Conservation (phyloP, 1,140 invertebrate genomes). For the Papilio aristodemus region DNA sequence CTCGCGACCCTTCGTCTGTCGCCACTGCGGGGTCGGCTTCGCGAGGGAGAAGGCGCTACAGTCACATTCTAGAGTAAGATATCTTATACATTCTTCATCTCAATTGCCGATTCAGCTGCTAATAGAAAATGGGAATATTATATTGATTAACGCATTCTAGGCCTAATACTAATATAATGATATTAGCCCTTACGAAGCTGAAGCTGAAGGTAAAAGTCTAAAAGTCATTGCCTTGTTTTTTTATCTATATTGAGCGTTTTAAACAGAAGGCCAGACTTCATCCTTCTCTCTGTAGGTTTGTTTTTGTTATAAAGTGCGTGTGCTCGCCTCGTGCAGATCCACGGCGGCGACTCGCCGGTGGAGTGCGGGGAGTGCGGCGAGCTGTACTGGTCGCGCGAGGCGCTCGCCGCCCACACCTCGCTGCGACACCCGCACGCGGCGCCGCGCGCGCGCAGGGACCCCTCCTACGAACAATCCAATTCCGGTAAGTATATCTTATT, state of each 20-base stretch:
- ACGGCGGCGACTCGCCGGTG: conserved; percentile 87
- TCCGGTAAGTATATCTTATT: conserved; percentile 73
- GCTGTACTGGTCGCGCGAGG: conserved; percentile 87
- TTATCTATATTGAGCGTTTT: too few species aligned
- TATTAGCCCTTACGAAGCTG: too few species aligned
- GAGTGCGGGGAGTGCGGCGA: conserved; percentile 89
- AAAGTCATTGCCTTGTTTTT: too few species aligned
- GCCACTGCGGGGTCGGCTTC: conserved; percentile 89
- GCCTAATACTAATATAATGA: too few species aligned
- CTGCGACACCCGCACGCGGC: conserved; percentile 74
- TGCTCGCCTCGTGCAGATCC: conserved; percentile 74
- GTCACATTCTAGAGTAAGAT: conserved; percentile 83
- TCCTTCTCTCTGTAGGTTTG: too few species aligned
- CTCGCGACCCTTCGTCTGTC: conserved; percentile 89
- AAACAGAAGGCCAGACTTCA: too few species aligned
- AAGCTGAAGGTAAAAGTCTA: too few species aligned
- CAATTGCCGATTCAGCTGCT: too few species aligned
- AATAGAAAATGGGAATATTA: too few species aligned
- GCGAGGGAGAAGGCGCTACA: conserved; percentile 89
- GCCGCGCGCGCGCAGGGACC: conserved; percentile 42
- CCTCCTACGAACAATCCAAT: conserved; percentile 81
- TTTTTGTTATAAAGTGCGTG: too few species aligned
- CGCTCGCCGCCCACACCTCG: conserved; percentile 84
- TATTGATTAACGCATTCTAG: too few species aligned
- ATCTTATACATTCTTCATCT: background rate